Evolutionary conservation across 2,888 invertebrate species (phyloP), one percentile per base, ranked within the genome.

Genomic region (Drosophila cognata): DNA sequence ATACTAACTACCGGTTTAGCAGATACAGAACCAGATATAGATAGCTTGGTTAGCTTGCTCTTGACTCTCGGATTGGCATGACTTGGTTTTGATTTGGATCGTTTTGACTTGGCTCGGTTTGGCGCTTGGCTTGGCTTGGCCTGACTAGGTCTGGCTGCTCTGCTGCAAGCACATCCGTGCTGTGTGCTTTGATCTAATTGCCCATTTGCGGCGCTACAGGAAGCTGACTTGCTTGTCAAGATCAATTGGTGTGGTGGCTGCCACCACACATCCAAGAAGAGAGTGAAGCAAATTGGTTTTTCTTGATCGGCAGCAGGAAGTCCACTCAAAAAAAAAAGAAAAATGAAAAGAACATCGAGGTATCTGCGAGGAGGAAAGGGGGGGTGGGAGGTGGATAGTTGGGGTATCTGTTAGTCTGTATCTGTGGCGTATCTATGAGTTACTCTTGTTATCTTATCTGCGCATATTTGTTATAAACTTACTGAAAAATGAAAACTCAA

Each of bases 391-490:
- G 7, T 6, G 31, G 7, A 4, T 16, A 46, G 13, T 46, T 25
- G 46, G 21, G 16, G 25, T 35, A 50, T 57, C 28, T 51, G 46
- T 16, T 46, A 16, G 7, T 25, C 4, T 46, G 18, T 59, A 41
- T 65, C 52, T 69, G 61, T 66, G 62, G 66, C 51, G 63, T 81
- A 73, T 80, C 81, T 84, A 74, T 79, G 67, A 75, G 66, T 73
- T 84, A 64, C 58, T 65, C 73, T 76, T 21, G 31, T 57, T 87
- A 87, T 87, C 87, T 87, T 87, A 87, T 87, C 86, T 60, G 35
- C 36, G 63, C 79, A 88, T 87, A 87, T 87, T 87, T 87, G 87
- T 79, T 87, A 85, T 82, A 78, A 87, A 82, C 87, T 89, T 88
- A 87, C 88, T 88, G 88, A 77, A 82, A 79, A 63, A 69, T 11